Conservation (phyloP, 2,888 invertebrate genomes). For the Xestia c-nigrum region DNA sequence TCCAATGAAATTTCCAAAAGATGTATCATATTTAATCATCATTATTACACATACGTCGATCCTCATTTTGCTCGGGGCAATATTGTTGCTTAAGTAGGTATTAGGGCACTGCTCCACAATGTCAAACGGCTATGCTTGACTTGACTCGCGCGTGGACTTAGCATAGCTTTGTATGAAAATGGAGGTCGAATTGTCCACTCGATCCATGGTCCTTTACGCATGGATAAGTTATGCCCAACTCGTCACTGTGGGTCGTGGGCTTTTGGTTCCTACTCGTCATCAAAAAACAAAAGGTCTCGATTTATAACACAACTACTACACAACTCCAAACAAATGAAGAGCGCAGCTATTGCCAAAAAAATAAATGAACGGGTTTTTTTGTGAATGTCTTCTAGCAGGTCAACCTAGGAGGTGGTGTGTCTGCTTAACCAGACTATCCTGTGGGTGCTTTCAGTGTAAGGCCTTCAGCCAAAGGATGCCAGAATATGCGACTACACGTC, state of each 20-base stretch:
- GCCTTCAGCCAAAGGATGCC: neutral
- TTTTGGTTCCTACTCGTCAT: too few species aligned
- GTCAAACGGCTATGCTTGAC: too few species aligned
- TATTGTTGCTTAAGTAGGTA: constrained; percentile 47
- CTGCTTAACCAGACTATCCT: neutral
- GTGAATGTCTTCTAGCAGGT: too few species aligned
- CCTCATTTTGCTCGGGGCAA: constrained; percentile 36
- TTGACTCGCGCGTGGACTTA: neutral
- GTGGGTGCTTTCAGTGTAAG: too few species aligned
- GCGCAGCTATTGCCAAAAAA: neutral
- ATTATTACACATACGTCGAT: constrained; percentile 41
- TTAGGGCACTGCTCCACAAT: neutral
- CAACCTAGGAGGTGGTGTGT: too few species aligned
- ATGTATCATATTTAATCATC: constrained; percentile 36
- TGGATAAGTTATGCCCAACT: too few species aligned
- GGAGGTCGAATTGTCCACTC: neutral
- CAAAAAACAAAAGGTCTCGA: too few species aligned
- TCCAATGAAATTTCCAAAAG: constrained; percentile 35
- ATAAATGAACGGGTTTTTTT: neutral
- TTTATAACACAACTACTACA: too few species aligned
- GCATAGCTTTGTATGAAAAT: neutral
- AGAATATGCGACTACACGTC: neutral
- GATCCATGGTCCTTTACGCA: neutral
- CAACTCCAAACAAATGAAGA: neutral
- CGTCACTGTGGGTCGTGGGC: too few species aligned